Conservation (phyloP, 2,888 invertebrate genomes). For the Drosophila monieri region DNA sequence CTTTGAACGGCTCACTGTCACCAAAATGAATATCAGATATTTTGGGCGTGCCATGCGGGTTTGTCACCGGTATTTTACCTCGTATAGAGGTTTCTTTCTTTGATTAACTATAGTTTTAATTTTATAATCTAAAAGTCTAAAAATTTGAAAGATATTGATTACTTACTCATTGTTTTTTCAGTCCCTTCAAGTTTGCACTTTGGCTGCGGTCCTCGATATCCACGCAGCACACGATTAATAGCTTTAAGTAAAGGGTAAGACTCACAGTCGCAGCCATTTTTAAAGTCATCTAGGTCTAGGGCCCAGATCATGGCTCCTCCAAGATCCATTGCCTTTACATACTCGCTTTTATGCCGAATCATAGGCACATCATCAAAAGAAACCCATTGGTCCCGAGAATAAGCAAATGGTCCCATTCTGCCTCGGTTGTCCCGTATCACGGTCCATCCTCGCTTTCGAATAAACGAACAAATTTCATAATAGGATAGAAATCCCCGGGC, state of each 20-base stretch:
- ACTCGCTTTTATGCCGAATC: conserved; percentile 92
- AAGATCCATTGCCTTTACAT: conserved; percentile 90
- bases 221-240: conserved; percentile 91
- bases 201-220: conserved; percentile 88
- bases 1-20: too few species aligned
- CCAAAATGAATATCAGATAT: too few species aligned
- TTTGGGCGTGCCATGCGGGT: too few species aligned
- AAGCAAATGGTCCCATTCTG: conserved; percentile 95
- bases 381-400: conserved; percentile 93
- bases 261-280: conserved; percentile 92
- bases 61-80: too few species aligned
- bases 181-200: conserved; percentile 85
- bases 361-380: conserved; percentile 95
- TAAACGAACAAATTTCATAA: conserved; percentile 94
- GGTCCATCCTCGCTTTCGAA: conserved; percentile 90
- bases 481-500: conserved; percentile 94
- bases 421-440: conserved; percentile 91
- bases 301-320: conserved; percentile 97
- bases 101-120: too few species aligned
- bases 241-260: conserved; percentile 91
- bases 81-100: too few species aligned
- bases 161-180: conserved; percentile 81
- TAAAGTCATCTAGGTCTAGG: conserved; percentile 94
- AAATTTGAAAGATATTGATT: background rate
- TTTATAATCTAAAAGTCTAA: too few species aligned